A percentile compares a stretch with the other conserved stretches of the same genome.
Conservation (phyloP, 2,888 invertebrate species). For the Leptopilina drosophilae region DNA sequence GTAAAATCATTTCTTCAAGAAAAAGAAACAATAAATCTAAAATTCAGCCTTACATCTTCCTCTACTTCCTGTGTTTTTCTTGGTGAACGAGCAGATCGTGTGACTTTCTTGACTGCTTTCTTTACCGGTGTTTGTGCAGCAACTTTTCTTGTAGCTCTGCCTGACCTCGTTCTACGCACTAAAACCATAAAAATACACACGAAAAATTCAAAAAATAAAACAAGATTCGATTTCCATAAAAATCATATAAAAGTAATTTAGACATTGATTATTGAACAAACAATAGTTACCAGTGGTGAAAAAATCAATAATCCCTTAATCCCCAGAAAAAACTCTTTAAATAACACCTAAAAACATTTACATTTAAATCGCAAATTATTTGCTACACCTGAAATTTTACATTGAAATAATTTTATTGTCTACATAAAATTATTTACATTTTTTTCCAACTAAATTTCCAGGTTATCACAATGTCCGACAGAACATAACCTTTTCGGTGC, state of each 20-base stretch:
- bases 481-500: neutral
- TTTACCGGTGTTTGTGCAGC: constrained; percentile 64
- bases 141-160: constrained; percentile 75
- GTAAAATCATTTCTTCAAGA: neutral
- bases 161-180: constrained; percentile 81
- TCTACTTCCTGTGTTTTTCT: constrained; percentile 65
- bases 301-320: neutral
- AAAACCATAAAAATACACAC: constrained; percentile 43
- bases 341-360: neutral
- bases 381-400: neutral
- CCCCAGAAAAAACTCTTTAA: neutral
- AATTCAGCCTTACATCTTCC: constrained; percentile 47
- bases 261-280: neutral
- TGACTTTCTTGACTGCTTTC: constrained; percentile 69
- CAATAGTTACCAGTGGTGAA: neutral
- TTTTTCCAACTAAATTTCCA: neutral
- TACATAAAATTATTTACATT: neutral
- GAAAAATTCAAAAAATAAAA: neutral
- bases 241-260: neutral
- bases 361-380: neutral
- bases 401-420: neutral
- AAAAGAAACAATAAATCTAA: too few relatives aligned
- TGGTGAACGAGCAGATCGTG: constrained; percentile 66
- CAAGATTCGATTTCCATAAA: neutral
- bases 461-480: neutral